Conservation (phyloP, 2,888 invertebrate species). For the Conistra vaccinii region DNA sequence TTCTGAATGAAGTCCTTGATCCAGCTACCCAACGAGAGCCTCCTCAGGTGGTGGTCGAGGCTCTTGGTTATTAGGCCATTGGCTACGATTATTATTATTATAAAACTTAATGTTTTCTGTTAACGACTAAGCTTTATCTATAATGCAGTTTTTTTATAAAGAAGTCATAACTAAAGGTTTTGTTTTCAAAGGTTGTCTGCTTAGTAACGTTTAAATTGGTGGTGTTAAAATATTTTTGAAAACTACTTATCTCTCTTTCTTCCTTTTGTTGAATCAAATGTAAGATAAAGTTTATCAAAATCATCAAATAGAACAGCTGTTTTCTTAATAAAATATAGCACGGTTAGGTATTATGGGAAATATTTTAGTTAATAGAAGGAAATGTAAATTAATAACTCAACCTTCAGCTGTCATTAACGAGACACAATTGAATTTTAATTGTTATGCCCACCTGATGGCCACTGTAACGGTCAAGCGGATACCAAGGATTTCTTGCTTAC, state of each 20-base stretch:
- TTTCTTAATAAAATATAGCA: neutral
- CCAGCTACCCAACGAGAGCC: too few species aligned
- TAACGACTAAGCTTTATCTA: neutral
- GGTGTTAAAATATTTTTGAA: neutral
- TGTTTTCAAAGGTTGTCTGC: neutral
- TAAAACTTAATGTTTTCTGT: neutral
- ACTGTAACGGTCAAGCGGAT: too few species aligned
- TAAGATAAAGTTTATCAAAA: neutral
- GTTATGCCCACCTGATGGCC: too few species aligned
- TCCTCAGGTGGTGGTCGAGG: too few species aligned
- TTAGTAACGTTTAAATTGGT: neutral
- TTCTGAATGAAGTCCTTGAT: too few species aligned
- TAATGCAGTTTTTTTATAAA: neutral
- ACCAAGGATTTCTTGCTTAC: slow-evolving; percentile 5
- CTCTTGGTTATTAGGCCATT: too few species aligned
- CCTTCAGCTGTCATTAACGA: too few species aligned
- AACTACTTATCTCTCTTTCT: neutral
- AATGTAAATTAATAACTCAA: neutral
- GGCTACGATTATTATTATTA: neutral
- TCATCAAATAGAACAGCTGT: neutral
- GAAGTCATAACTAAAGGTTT: neutral
- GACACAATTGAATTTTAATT: too few species aligned
- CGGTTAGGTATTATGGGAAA: neutral
- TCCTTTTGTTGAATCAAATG: too few species aligned
- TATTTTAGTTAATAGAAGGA: neutral